These are phyloP conservation scores for Cryptocheilus praepositus DNA, from an alignment of 2,888 invertebrate species.

Conservation along the genomic window DNA sequence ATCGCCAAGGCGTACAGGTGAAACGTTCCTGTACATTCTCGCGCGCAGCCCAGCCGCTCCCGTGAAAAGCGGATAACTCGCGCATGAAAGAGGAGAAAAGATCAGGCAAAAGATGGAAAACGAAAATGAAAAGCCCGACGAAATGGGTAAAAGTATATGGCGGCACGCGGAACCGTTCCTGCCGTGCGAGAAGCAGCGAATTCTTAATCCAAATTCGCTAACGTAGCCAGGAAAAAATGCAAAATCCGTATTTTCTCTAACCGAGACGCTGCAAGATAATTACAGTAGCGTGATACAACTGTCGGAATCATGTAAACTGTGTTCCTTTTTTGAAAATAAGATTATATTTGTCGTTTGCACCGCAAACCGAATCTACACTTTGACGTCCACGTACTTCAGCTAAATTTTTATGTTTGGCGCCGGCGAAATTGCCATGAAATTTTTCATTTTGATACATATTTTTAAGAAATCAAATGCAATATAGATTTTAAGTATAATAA, in stretches of 20 bases:
- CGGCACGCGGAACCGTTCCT: not conserved
- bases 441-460: too few species aligned
- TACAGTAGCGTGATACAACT: too few species aligned
- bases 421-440: too few species aligned
- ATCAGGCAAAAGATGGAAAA: constrained; percentile 5
- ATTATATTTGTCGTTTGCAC: too few species aligned
- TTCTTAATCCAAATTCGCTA: not conserved
- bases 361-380: too few species aligned
- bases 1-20: constrained; percentile 34
- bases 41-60: constrained; percentile 3
- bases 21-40: constrained; percentile 28
- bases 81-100: not conserved
- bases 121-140: not conserved
- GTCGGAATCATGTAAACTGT: too few species aligned
- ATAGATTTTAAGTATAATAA: too few species aligned
- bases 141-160: constrained; percentile 5
- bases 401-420: too few species aligned
- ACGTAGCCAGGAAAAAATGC: not conserved
- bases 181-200: not conserved
- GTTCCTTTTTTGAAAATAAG: too few species aligned
- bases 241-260: not conserved
- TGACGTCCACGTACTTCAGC: too few species aligned
- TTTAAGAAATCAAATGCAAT: too few species aligned
- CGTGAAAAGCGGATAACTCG: constrained; percentile 4
- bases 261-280: too few species aligned